phyloP scores from a whole-genome alignment of 2,797 vertebrate species.

The Fistularia tabacaria region DNA sequence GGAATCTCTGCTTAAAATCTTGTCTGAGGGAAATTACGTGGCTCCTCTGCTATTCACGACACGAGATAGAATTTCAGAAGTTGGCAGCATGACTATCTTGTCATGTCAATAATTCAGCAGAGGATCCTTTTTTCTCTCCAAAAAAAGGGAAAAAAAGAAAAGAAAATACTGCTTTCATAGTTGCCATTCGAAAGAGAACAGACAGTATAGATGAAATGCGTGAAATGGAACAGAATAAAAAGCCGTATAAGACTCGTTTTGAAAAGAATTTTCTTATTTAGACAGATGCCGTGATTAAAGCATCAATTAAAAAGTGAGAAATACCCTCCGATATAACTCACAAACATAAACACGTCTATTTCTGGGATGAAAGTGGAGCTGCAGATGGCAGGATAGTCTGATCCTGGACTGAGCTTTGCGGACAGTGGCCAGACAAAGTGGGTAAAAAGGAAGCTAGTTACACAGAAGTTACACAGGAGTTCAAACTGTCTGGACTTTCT shows the following conservation, averaged over 20 bases:
- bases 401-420: conserved; percentile 46
- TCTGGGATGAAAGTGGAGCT: conserved; percentile 51
- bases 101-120: conserved; percentile 57
- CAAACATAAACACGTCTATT: conserved; percentile 53
- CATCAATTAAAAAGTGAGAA: conserved; percentile 41
- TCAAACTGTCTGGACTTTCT: conserved; percentile 49
- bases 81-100: conserved; percentile 62
- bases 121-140: conserved; percentile 13
- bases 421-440: conserved; percentile 46
- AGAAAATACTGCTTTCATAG: conserved; percentile 6
- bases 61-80: conserved; percentile 49
- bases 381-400: conserved; percentile 57
- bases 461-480: conserved; percentile 41
- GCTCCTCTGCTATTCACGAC: conserved; percentile 44
- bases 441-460: conserved; percentile 19
- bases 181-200: conserved; percentile 8
- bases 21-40: conserved; percentile 57
- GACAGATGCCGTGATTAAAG: conserved; percentile 15
- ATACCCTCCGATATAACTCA: conserved; percentile 47
- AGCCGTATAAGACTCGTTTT: conserved; percentile 1
- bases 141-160: conserved; percentile 2
- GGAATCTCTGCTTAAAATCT: conserved; percentile 57
- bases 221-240: conserved; percentile 2
- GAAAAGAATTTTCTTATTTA: background rate
- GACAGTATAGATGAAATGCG: conserved; percentile 8